These are phyloP conservation scores for Salmo trutta DNA, from an alignment of 2,797 vertebrate genomes.

Conservation along the genomic window DNA sequence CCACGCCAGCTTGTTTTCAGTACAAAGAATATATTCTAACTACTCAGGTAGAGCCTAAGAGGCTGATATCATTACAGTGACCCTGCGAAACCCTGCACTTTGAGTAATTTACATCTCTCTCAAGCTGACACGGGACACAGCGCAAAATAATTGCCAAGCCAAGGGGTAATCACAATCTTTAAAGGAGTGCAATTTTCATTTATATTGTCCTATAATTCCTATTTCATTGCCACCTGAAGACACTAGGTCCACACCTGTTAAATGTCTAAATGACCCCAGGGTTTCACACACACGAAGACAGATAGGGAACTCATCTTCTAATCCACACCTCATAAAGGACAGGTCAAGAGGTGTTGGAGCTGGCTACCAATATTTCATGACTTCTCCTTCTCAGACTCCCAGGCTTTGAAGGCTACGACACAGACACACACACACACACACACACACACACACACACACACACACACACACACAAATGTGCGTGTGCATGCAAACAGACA, in stretches of 20 bases:
- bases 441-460: background rate
- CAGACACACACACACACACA: background rate
- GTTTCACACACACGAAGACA: background rate
- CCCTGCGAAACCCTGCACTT: slow-evolving; percentile 9
- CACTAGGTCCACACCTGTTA: background rate
- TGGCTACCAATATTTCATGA: background rate
- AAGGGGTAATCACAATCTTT: slow-evolving; percentile 28
- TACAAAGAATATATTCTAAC: background rate
- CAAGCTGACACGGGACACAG: slow-evolving; percentile 7
- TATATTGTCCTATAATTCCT: slow-evolving; percentile 16
- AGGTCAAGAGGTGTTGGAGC: background rate
- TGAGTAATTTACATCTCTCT: slow-evolving; percentile 36
- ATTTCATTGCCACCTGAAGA: slow-evolving; percentile 11
- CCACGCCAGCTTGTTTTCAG: slow-evolving; percentile 8
- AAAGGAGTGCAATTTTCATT: slow-evolving; percentile 13
- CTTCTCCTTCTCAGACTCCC: background rate
- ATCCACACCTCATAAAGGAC: background rate
- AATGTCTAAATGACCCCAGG: background rate
- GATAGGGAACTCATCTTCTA: background rate
- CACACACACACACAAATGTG: background rate
- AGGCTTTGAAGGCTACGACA: background rate
- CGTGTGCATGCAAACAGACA: no score
- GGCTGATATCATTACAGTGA: slow-evolving; percentile 3
- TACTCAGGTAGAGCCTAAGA: slow-evolving; percentile 7
- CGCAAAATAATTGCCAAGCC: slow-evolving; percentile 21